phyloP scores from a whole-genome alignment of 2,797 vertebrate species.

The Liparis tanakae region DNA sequence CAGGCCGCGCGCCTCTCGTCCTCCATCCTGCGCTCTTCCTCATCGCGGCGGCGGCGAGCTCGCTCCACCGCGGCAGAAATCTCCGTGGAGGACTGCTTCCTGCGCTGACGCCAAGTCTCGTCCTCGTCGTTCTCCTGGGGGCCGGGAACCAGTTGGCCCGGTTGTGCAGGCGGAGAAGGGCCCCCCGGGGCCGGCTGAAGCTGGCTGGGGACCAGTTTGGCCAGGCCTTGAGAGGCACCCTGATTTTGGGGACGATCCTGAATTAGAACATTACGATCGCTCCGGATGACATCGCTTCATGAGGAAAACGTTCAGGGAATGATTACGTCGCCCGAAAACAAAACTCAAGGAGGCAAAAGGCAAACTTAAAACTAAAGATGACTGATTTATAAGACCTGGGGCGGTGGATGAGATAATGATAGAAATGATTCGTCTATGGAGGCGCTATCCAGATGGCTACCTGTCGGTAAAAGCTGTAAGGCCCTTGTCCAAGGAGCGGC shows the following conservation, averaged over 20 bases:
- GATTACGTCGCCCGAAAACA: slow-evolving; percentile 27
- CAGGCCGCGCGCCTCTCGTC: slow-evolving; percentile 93
- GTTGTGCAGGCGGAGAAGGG: slow-evolving; percentile 68
- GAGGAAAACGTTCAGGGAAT: slow-evolving; percentile 32
- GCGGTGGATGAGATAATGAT: slow-evolving; percentile 61
- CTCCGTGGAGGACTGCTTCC: slow-evolving; percentile 92
- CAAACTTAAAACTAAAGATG: slow-evolving; percentile 57
- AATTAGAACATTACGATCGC: slow-evolving; percentile 17
- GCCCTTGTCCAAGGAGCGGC: slow-evolving; percentile 82
- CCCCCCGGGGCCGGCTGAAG: slow-evolving; percentile 71
- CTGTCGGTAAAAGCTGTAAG: slow-evolving; percentile 84
- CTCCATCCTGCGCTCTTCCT: slow-evolving; percentile 93
- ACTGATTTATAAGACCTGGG: slow-evolving; percentile 31
- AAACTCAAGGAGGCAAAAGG: slow-evolving; percentile 35
- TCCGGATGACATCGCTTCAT: slow-evolving; percentile 1
- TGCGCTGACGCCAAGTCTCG: slow-evolving; percentile 93
- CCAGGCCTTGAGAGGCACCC: slow-evolving; percentile 53
- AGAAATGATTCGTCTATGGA: slow-evolving; percentile 64
- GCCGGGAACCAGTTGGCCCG: slow-evolving; percentile 64
- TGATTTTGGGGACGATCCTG: slow-evolving; percentile 82
- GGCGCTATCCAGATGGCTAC: slow-evolving; percentile 75
- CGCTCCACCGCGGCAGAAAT: slow-evolving; percentile 93
- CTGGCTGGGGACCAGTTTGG: slow-evolving; percentile 71
- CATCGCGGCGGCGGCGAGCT: slow-evolving; percentile 90
- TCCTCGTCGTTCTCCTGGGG: slow-evolving; percentile 89